phyloP scores from a whole-genome alignment of 53 echinoderm and acorn worm species.

The Glandiceps talaboti region DNA sequence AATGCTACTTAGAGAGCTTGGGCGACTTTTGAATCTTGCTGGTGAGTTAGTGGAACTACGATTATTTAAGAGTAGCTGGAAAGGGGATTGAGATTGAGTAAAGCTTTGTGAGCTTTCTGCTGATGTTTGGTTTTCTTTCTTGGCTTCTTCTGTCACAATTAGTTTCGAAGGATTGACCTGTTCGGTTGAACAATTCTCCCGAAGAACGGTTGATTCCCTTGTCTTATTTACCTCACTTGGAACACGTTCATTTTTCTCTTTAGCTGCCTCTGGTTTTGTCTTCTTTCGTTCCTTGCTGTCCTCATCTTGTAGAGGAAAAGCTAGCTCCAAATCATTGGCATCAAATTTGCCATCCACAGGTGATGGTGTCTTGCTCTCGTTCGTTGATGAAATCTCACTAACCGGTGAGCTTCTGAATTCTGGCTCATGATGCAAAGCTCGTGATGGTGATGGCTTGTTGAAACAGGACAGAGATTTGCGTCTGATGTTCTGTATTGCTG shows the following conservation, averaged over 20 bases:
- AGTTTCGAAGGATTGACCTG: too few species aligned
- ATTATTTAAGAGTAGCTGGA: conserved; percentile 10
- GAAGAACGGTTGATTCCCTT: neutral
- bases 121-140: neutral
- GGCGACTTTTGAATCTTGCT: neutral
- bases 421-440: neutral
- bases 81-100: conserved; percentile 2
- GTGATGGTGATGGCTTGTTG: neutral
- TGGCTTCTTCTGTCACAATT: neutral
- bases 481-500: neutral
- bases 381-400: neutral
- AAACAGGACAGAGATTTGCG: neutral
- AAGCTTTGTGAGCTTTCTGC: neutral
- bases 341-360: neutral
- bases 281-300: neutral
- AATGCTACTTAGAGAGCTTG: conserved; percentile 16
- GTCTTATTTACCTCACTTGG: neutral
- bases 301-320: neutral
- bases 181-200: too few species aligned
- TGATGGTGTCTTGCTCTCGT: neutral
- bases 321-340: neutral
- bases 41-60: conserved; percentile 3
- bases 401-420: neutral
- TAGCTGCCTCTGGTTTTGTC: neutral
- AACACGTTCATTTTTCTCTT: neutral